These are phyloP conservation scores for Vidua macroura DNA, from an alignment of 2,113 vertebrate genomes.

Conservation along the genomic window DNA sequence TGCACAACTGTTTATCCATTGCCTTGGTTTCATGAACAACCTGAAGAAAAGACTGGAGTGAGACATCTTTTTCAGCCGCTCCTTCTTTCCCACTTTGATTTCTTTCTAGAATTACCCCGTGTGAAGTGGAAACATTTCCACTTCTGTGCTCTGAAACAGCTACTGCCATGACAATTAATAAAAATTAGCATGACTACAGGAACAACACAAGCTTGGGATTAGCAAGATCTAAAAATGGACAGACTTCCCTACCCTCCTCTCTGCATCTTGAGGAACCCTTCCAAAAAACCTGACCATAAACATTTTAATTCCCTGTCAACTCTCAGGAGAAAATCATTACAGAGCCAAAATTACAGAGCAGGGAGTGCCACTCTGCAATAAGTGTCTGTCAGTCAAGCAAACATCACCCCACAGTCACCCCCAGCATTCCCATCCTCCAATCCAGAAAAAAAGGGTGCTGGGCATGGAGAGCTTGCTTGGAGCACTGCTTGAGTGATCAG, in stretches of 20 bases:
- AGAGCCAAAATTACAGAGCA: neutral
- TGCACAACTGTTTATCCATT: neutral
- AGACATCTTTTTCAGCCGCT: neutral
- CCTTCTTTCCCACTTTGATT: neutral
- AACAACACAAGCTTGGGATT: neutral
- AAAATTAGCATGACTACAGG: neutral
- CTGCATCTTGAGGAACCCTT: neutral
- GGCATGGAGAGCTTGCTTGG: neutral
- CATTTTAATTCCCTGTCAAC: neutral
- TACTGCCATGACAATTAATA: neutral
- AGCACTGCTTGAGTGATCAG: neutral
- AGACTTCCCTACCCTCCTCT: neutral
- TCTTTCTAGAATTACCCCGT: neutral
- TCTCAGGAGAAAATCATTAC: neutral
- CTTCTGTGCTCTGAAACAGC: neutral
- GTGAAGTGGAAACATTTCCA: neutral
- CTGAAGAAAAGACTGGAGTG: neutral
- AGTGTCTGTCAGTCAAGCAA: neutral
- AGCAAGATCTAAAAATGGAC: neutral
- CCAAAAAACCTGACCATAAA: neutral
- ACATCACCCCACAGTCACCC: neutral
- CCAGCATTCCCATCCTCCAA: neutral
- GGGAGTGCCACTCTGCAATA: neutral
- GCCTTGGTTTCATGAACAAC: neutral
- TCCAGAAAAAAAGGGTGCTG: neutral